phyloP scores from a whole-genome alignment of 2,888 invertebrate genomes.

The Gastracanthus pulcherrimus region DNA sequence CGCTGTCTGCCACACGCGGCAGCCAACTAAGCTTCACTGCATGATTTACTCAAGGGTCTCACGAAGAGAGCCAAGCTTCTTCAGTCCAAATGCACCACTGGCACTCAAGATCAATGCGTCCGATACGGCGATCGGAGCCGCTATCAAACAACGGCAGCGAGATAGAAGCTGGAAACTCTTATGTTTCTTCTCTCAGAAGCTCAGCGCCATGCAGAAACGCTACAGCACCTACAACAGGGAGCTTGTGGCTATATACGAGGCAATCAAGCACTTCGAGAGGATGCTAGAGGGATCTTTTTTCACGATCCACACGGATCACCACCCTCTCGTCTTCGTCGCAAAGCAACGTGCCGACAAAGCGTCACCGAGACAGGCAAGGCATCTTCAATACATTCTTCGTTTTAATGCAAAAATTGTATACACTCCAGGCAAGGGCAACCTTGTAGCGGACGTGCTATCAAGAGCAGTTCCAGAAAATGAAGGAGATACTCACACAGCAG shows the following conservation, averaged over 20 bases:
- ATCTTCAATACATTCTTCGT: not conserved
- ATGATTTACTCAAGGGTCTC: slow-evolving; percentile 31
- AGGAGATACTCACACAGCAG: not conserved
- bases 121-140: slow-evolving; percentile 19
- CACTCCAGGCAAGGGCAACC: not conserved
- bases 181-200: not conserved
- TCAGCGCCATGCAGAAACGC: too few relatives aligned
- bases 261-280: too few relatives aligned
- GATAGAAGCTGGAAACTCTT: not conserved
- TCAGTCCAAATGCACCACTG: slow-evolving; percentile 14
- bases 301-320: too few relatives aligned
- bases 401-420: not conserved
- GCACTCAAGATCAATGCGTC: slow-evolving; percentile 36
- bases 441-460: slow-evolving; percentile 17
- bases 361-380: not conserved
- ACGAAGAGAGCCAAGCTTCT: slow-evolving; percentile 28
- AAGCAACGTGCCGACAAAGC: not conserved
- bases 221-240: slow-evolving; percentile 51
- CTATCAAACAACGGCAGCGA: not conserved
- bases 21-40: slow-evolving; percentile 65
- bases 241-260: slow-evolving; percentile 38
- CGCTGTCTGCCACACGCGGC: slow-evolving; percentile 71
- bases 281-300: too few relatives aligned
- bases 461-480: not conserved
- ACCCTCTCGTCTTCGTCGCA: too few relatives aligned